Evolutionary conservation across 2,797 vertebrate species (phyloP).

Genomic region (Eospalax fontanierii): DNA sequence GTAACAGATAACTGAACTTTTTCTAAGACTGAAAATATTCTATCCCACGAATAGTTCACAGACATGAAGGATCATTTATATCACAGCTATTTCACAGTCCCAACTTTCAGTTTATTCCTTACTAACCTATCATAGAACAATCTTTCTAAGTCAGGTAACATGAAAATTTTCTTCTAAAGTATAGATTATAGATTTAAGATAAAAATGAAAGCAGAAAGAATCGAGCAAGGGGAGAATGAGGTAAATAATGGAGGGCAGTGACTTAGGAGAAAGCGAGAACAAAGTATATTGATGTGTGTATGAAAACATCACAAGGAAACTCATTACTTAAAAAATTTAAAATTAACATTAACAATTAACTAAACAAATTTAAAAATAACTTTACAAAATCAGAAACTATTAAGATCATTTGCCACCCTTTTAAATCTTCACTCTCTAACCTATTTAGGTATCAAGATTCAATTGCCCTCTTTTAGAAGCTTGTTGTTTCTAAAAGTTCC

Average conservation of each 20-base stretch:
- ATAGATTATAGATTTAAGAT: not conserved
- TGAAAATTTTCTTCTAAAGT: not conserved
- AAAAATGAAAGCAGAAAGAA: not conserved
- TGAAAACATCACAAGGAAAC: not conserved
- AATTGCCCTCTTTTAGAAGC: not conserved
- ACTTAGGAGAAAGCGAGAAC: not conserved
- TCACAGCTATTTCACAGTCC: not conserved
- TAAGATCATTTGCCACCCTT: not conserved
- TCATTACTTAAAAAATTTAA: not conserved
- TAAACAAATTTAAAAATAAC: no score
- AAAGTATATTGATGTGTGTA: no score
- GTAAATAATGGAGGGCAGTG: not conserved
- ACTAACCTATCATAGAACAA: not conserved
- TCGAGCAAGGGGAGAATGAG: not conserved
- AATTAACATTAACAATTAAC: no score
- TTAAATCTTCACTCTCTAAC: not conserved
- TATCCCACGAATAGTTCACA: not conserved
- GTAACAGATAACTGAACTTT: not conserved
- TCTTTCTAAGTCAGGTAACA: not conserved
- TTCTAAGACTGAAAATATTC: slow-evolving; percentile 44
- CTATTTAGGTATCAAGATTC: not conserved
- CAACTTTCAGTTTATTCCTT: not conserved
- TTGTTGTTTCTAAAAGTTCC: not conserved
- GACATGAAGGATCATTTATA: not conserved
- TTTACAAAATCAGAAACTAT: not conserved